A percentile compares a stretch with the other conserved stretches of the same genome.
Conservation (phyloP, 2,113 vertebrate genomes). For the Oryzias curvinotus region DNA sequence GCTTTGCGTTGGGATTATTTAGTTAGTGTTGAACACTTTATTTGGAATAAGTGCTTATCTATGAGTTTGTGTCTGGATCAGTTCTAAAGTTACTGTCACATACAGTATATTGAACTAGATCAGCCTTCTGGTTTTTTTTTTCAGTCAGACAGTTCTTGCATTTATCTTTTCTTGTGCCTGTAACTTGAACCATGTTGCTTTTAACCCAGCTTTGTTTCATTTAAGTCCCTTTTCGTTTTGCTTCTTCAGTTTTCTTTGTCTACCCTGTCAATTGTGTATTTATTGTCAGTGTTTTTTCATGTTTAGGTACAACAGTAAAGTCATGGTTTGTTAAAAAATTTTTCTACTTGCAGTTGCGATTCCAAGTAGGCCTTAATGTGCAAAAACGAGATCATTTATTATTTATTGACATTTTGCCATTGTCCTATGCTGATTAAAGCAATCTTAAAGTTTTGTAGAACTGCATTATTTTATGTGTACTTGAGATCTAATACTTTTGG, state of each 20-base stretch:
- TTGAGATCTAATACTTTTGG: too few species aligned
- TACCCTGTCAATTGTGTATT: constrained; percentile 38
- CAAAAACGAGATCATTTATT: background rate
- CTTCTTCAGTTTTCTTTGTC: constrained; percentile 32
- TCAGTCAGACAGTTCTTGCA: constrained; percentile 2
- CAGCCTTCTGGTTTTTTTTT: constrained; percentile 33
- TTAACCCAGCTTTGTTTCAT: constrained; percentile 24
- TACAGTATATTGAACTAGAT: constrained; percentile 38
- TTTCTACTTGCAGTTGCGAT: constrained; percentile 44
- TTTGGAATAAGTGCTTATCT: constrained; percentile 69
- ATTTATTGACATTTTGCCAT: background rate
- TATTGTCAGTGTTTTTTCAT: constrained; percentile 26
- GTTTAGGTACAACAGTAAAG: constrained; percentile 35
- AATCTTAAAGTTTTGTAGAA: too few species aligned
- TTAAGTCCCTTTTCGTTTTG: constrained; percentile 21
- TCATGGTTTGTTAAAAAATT: constrained; percentile 56
- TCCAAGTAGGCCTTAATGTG: constrained; percentile 4
- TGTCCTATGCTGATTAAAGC: too few species aligned
- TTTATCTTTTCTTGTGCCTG: constrained; percentile 5
- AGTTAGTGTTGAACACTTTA: constrained; percentile 50
- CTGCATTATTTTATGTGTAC: too few species aligned
- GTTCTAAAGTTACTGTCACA: constrained; percentile 60
- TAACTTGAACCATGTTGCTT: constrained; percentile 42
- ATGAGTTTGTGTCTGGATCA: constrained; percentile 58
- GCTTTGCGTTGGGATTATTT: constrained; percentile 40